phyloP scores from a whole-genome alignment of 2,797 vertebrate genomes.

The Lacerta viridis region DNA sequence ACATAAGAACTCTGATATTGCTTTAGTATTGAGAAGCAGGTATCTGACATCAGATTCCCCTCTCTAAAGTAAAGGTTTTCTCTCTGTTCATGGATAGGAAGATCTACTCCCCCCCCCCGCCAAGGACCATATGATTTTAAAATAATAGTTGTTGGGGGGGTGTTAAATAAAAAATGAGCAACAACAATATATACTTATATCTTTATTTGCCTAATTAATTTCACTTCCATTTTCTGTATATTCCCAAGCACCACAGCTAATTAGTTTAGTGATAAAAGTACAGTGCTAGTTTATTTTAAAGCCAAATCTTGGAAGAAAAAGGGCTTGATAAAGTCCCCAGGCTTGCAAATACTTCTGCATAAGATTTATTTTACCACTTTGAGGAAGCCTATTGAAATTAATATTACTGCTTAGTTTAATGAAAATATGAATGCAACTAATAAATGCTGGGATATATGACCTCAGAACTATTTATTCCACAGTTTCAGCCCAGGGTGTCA shows the following conservation, averaged over 20 bases:
- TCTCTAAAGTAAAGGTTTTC: no score
- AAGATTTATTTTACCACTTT: conserved; percentile 10
- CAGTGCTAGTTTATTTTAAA: neutral
- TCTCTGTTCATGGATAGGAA: no score
- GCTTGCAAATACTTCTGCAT: conserved; percentile 19
- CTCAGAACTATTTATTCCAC: conserved; percentile 19
- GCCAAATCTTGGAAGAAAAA: neutral
- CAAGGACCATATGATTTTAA: no score
- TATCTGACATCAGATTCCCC: no score
- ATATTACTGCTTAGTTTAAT: conserved; percentile 13
- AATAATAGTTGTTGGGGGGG: no score
- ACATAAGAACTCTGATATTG: no score
- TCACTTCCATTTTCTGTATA: neutral
- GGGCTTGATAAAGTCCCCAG: neutral
- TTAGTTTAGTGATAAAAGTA: neutral
- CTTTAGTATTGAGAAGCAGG: no score
- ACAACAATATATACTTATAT: no score
- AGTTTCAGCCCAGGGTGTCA: conserved; percentile 25
- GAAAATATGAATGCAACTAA: conserved; percentile 14
- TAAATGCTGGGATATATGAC: neutral
- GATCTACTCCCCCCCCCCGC: no score
- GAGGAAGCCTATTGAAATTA: conserved; percentile 15
- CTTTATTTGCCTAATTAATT: neutral
- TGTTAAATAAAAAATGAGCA: no score
- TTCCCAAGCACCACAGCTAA: neutral